phyloP scores from a whole-genome alignment of 1,140 invertebrate genomes.

The Cherax destructor region DNA sequence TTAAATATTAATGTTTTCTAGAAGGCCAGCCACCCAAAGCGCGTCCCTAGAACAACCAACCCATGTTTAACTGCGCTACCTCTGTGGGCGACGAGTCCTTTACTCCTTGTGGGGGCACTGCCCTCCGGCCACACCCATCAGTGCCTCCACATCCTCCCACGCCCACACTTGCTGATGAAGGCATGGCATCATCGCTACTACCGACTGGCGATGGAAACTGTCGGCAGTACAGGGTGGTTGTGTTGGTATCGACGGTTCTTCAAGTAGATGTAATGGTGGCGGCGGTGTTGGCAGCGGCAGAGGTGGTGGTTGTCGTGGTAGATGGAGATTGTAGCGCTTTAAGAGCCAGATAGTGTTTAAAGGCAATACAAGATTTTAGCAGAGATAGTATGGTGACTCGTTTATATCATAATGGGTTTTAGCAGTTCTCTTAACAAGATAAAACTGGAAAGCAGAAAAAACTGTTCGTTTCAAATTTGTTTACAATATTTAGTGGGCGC shows the following conservation, averaged over 20 bases:
- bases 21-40: conserved; percentile 61
- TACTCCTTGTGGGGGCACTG: conserved; percentile 2
- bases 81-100: conserved; percentile 48
- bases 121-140: conserved; percentile 18
- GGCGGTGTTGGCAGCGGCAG: conserved; percentile 37
- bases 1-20: conserved; percentile 43
- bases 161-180: conserved; percentile 37
- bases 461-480: conserved; percentile 67
- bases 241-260: conserved; percentile 1
- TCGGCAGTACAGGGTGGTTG: conserved; percentile 26
- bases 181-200: conserved; percentile 43
- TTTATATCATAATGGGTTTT: conserved; percentile 62
- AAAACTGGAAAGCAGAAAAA: conserved; percentile 70
- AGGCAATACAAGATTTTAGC: conserved; percentile 65
- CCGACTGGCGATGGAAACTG: conserved; percentile 15
- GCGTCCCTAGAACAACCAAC: conserved; percentile 65
- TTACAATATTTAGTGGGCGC: conserved; percentile 65
- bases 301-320: conserved; percentile 46
- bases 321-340: conserved; percentile 51
- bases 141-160: conserved; percentile 49
- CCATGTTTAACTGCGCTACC: conserved; percentile 65
- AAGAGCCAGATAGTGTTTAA: conserved; percentile 60
- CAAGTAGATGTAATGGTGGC: conserved; percentile 18
- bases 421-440: conserved; percentile 67
- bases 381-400: conserved; percentile 59